Evolutionary conservation across 2,888 invertebrate species (phyloP).

Genomic region (Acanthosoma haemorrhoidale): DNA sequence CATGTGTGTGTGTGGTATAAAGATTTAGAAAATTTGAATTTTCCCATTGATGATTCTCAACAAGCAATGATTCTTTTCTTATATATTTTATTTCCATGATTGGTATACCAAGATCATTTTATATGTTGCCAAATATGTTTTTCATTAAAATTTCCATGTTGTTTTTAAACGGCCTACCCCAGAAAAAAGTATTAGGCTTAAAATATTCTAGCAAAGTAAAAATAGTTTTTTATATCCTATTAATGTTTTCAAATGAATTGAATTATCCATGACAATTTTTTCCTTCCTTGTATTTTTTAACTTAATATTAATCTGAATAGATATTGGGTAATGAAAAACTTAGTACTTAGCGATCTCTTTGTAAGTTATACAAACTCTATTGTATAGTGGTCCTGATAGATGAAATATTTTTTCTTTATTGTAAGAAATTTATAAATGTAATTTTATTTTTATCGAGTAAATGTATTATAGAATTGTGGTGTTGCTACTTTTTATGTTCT

Average conservation of each 20-base stretch:
- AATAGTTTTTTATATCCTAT: too few species aligned
- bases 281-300: neutral
- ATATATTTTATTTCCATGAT: too few species aligned
- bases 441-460: neutral
- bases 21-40: neutral
- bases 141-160: too few species aligned
- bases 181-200: too few species aligned
- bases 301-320: neutral
- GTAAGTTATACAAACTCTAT: neutral
- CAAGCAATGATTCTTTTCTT: conserved; percentile 11
- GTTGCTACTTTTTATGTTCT: conserved; percentile 9
- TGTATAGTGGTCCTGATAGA: neutral
- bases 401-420: neutral
- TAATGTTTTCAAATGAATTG: too few species aligned
- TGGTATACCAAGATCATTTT: too few species aligned
- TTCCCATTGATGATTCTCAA: conserved; percentile 1
- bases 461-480: conserved; percentile 5
- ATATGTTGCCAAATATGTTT: too few species aligned
- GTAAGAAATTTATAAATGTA: neutral
- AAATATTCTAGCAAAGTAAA: too few species aligned
- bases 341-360: neutral
- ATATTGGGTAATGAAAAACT: neutral
- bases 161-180: too few species aligned
- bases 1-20: neutral
- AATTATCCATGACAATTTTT: neutral